phyloP scores from a whole-genome alignment of 2,888 invertebrate genomes.

The Folsomia manolachei region DNA sequence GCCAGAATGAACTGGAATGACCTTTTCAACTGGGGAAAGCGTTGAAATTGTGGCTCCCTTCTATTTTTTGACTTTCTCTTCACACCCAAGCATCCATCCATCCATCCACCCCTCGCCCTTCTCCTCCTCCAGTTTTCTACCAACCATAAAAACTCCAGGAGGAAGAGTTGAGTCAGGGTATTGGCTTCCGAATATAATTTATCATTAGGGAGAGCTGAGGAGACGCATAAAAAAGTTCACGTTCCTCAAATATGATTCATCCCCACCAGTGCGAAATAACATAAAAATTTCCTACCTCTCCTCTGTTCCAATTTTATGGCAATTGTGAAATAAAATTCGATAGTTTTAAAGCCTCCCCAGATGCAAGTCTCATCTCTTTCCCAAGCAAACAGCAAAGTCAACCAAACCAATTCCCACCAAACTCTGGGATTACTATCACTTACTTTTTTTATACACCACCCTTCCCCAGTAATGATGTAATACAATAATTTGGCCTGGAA shows the following conservation, averaged over 20 bases:
- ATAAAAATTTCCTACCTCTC: constrained; percentile 9
- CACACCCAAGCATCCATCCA: neutral
- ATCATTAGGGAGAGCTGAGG: constrained; percentile 11
- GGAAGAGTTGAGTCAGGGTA: neutral
- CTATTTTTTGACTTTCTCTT: neutral
- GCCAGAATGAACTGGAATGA: constrained; percentile 11
- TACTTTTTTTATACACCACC: neutral
- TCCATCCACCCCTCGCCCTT: constrained; percentile 3
- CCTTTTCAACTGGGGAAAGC: constrained; percentile 4
- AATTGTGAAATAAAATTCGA: constrained; percentile 23
- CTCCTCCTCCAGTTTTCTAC: neutral
- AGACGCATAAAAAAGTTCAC: constrained; percentile 1
- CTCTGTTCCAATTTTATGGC: constrained; percentile 21
- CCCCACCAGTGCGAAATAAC: constrained; percentile 5
- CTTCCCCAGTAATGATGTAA: neutral
- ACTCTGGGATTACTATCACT: neutral
- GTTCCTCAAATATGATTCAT: constrained; percentile 22
- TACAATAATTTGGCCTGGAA: neutral
- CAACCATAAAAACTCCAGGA: neutral
- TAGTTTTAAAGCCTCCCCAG: constrained; percentile 23
- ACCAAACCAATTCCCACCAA: neutral
- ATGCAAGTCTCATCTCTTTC: constrained; percentile 4
- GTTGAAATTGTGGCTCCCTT: neutral
- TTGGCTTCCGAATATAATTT: constrained; percentile 7
- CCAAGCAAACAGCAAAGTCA: neutral